phyloP scores from a whole-genome alignment of 2,888 invertebrate genomes.

The Agrotis puta region DNA sequence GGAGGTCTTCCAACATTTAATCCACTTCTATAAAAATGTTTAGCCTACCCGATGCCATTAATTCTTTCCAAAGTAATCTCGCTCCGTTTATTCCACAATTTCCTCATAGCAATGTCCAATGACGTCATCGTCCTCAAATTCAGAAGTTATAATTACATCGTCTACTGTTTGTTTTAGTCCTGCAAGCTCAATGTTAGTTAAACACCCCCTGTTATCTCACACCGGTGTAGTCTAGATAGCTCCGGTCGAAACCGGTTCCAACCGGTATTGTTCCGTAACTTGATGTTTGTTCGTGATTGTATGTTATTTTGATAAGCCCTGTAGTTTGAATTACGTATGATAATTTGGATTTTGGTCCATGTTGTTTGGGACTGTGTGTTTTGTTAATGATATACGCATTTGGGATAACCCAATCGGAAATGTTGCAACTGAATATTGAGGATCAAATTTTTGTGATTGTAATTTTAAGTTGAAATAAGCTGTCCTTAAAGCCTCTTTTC shows the following conservation, averaged over 20 bases:
- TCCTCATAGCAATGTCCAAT: slow-evolving; percentile 7
- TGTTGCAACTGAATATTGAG: slow-evolving; percentile 6
- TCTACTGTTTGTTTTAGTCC: slow-evolving; percentile 55
- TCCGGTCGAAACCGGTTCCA: slow-evolving; percentile 59
- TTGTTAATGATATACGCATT: slow-evolving; percentile 57
- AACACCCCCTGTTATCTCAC: slow-evolving; percentile 67
- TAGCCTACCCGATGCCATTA: not conserved
- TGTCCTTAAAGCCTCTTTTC: not conserved
- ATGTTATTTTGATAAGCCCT: slow-evolving; percentile 65
- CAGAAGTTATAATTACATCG: slow-evolving; percentile 58
- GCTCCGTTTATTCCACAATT: slow-evolving; percentile 9
- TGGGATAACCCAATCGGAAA: slow-evolving; percentile 32
- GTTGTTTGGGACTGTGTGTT: slow-evolving; percentile 57
- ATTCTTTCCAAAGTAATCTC: slow-evolving; percentile 7
- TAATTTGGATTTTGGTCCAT: slow-evolving; percentile 62
- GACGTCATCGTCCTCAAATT: slow-evolving; percentile 42
- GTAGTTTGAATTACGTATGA: slow-evolving; percentile 67
- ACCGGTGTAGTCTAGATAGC: slow-evolving; percentile 64
- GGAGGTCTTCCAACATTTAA: not conserved
- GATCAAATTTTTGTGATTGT: not conserved
- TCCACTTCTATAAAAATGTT: not conserved
- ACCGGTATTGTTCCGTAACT: slow-evolving; percentile 61
- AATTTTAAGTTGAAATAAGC: slow-evolving; percentile 1
- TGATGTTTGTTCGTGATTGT: slow-evolving; percentile 65
- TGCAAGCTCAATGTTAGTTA: slow-evolving; percentile 63